Percentiles rank a stretch among this genome's conserved stretches.
These are phyloP conservation scores for Radopholus similis DNA, from an alignment of 1,140 invertebrate genomes.

Conservation along the genomic window DNA sequence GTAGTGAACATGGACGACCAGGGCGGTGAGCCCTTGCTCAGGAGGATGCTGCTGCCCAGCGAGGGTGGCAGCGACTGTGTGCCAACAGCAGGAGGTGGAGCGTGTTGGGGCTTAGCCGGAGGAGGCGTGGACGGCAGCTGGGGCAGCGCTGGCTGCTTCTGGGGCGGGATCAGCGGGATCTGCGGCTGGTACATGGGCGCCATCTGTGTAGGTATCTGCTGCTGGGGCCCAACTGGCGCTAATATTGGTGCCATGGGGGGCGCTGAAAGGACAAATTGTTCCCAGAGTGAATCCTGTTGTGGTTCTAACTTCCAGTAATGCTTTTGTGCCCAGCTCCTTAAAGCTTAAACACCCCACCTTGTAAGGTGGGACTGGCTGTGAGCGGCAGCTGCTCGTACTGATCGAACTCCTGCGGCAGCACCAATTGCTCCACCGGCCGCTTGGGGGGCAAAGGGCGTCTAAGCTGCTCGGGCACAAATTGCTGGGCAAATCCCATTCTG, in stretches of 20 bases:
- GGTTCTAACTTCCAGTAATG: neutral
- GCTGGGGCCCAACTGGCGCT: neutral
- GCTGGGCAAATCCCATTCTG: neutral
- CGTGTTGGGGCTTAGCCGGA: no score
- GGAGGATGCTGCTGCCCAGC: neutral
- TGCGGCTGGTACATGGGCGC: neutral
- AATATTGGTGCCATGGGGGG: neutral
- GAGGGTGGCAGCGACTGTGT: neutral
- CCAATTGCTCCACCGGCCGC: no score
- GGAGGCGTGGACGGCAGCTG: neutral
- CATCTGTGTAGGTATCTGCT: neutral
- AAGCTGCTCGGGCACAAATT: no score
- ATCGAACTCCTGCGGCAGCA: neutral
- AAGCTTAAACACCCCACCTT: neutral
- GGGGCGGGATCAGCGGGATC: no score
- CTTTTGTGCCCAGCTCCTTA: neutral
- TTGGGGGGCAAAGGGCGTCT: no score
- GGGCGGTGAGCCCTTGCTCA: neutral
- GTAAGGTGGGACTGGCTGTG: neutral
- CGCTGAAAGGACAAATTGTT: neutral
- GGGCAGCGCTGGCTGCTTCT: neutral
- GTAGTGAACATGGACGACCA: neutral
- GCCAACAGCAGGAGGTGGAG: no score
- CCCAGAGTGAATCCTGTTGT: neutral
- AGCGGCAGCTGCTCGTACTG: neutral